Evolutionary conservation across 2,888 invertebrate species (phyloP), one percentile per base, ranked within the genome.

Genomic region (Aleiodes leptofemur): DNA sequence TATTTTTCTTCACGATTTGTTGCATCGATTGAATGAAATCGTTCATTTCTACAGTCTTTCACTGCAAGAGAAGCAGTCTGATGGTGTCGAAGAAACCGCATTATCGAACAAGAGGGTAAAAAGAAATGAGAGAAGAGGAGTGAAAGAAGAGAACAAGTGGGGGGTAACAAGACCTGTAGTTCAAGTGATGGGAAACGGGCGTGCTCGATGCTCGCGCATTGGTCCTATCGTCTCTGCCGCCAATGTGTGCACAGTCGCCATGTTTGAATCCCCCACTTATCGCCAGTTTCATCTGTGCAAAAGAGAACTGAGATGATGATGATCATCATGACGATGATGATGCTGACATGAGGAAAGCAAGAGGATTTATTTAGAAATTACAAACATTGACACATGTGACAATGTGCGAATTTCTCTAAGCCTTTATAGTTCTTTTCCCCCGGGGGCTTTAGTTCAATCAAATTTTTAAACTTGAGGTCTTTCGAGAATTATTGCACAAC

Each of bases 161-260:
- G 79, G 77, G 76, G 77, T 68, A 71, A 64, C 72, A 78, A 76
- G 80, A 82, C 76, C 56, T 69, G 66, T 56, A 68, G 73, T 74
- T 77, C 61, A 75, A 75, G 71, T 66, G 71, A 71, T 68, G 72
- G 75, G 79, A 80, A 79, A 81, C 85, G 84, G 86, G 86, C 86
- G 85, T 86, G 84, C 84, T 83, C 83, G 82, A 83, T 86, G 86
- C 85, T 86, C 85, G 86, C 86, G 88, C 87, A 88, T 88, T 88
- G 88, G 88, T 84, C 84, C 84, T 82, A 48, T 79, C 77, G 80
- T 79, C 78, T 81, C 82, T 80, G 80, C 80, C 80, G 80, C 79
- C 84, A 83, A 82, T 85, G 84, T 88, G 86, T 87, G 86, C 84
- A 86, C 80, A 86, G 87, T 86, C 88, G 88, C 88, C 88, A 88